These are phyloP conservation scores for Pao palembangensis DNA, from an alignment of 2,113 vertebrate genomes.

Conservation along the genomic window DNA sequence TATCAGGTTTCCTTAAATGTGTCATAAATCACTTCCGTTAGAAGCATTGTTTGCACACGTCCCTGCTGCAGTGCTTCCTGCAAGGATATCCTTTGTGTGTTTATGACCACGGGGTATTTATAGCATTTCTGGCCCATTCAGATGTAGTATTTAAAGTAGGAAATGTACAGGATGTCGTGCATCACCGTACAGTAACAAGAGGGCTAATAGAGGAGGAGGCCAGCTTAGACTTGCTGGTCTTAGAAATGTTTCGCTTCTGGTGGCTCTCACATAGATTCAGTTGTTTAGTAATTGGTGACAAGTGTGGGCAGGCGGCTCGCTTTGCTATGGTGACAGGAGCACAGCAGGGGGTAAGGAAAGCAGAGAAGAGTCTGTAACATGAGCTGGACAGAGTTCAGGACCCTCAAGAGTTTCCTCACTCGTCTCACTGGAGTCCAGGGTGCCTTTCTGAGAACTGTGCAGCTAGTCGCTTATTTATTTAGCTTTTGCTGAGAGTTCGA, in stretches of 20 bases:
- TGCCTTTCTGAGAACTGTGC: no score
- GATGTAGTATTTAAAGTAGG: conserved; percentile 31
- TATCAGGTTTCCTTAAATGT: conserved; percentile 29
- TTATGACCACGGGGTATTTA: conserved; percentile 51
- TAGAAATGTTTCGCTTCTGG: no score
- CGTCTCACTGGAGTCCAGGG: no score
- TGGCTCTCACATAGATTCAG: no score
- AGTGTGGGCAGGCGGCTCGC: conserved; percentile 15
- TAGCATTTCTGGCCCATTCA: conserved; percentile 19
- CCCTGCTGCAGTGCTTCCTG: conserved; percentile 44
- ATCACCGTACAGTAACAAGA: neutral
- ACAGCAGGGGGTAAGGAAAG: conserved; percentile 21
- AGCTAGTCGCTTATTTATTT: no score
- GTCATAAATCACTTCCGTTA: conserved; percentile 44
- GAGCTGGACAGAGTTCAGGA: conserved; percentile 7
- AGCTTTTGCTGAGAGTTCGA: no score
- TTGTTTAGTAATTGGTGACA: no score
- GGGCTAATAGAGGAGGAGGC: no score
- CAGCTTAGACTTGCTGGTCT: no score
- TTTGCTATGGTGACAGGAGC: conserved; percentile 37
- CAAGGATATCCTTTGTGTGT: conserved; percentile 52
- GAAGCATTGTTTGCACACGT: conserved; percentile 40
- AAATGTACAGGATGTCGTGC: neutral
- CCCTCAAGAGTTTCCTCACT: no score
- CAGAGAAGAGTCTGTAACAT: conserved; percentile 15